These are phyloP conservation scores for Saccopteryx bilineata DNA, from an alignment of 2,113 vertebrate genomes.

Conservation along the genomic window DNA sequence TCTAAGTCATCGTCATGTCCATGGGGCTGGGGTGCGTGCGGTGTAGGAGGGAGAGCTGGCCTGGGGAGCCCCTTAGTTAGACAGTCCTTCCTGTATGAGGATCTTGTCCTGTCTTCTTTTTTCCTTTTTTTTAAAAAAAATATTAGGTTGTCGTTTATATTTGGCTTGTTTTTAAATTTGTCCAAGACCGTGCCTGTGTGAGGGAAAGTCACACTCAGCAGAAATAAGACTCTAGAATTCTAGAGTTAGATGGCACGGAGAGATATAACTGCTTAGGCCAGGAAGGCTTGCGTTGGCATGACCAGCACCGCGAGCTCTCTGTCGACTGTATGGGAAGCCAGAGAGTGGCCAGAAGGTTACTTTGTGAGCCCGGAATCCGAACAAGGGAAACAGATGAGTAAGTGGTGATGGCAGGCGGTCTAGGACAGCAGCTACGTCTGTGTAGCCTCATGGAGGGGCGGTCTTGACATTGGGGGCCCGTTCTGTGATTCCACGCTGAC, in stretches of 20 bases:
- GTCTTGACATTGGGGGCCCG: not conserved
- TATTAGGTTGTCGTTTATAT: not conserved
- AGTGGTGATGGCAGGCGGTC: not conserved
- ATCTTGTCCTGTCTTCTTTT: not conserved
- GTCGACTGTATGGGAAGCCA: not conserved
- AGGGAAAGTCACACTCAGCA: not conserved
- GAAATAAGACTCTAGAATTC: not conserved
- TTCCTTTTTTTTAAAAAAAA: not conserved
- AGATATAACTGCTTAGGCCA: not conserved
- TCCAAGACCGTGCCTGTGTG: no score
- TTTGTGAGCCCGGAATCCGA: not conserved
- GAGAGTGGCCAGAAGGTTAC: not conserved
- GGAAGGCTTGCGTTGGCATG: not conserved
- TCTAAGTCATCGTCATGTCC: not conserved
- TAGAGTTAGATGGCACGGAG: not conserved
- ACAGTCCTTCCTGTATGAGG: fast-evolving
- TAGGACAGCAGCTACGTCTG: fast-evolving
- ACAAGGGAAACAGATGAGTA: not conserved
- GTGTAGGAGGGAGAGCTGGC: not conserved
- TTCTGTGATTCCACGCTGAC: not conserved
- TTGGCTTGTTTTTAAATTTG: not conserved
- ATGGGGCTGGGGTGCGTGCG: not conserved
- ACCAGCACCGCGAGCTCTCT: not conserved
- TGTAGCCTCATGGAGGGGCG: not conserved
- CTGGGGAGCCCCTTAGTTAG: not conserved